These are phyloP conservation scores for Gymnocypris eckloni DNA, from an alignment of 2,797 vertebrate species.

Conservation along the genomic window DNA sequence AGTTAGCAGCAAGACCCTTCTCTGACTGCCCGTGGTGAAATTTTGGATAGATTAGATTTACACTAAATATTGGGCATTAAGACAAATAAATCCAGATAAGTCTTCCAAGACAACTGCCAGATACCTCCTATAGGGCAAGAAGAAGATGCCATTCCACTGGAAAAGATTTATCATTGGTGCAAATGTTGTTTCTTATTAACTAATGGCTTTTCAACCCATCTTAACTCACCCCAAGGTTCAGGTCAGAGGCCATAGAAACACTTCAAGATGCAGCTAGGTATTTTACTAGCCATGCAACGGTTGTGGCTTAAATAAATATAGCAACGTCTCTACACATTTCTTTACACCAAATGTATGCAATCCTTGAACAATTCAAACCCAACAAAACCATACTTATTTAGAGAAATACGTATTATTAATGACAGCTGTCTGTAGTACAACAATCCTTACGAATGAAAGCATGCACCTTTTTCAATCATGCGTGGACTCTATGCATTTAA, in stretches of 20 bases:
- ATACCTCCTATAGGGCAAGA: background rate
- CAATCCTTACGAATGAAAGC: background rate
- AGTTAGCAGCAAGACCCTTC: background rate
- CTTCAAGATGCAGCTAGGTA: background rate
- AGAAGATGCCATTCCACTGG: background rate
- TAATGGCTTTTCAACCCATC: background rate
- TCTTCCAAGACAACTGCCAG: background rate
- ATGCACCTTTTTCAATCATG: background rate
- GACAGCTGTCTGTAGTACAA: background rate
- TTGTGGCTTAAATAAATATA: background rate
- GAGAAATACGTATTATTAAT: background rate
- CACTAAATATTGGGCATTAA: background rate
- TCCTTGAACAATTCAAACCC: background rate
- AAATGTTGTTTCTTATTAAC: background rate
- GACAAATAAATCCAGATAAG: background rate
- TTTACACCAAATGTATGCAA: background rate
- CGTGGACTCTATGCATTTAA: background rate
- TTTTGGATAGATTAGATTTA: background rate
- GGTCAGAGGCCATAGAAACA: background rate
- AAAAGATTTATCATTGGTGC: background rate
- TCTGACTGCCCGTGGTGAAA: background rate
- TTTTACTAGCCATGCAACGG: background rate
- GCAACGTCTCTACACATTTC: background rate
- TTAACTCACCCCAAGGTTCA: background rate
- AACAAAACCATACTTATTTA: background rate